Base-by-base conservation (phyloP, 1,140 invertebrate genomes). In the Drosophila repletoides region DNA sequence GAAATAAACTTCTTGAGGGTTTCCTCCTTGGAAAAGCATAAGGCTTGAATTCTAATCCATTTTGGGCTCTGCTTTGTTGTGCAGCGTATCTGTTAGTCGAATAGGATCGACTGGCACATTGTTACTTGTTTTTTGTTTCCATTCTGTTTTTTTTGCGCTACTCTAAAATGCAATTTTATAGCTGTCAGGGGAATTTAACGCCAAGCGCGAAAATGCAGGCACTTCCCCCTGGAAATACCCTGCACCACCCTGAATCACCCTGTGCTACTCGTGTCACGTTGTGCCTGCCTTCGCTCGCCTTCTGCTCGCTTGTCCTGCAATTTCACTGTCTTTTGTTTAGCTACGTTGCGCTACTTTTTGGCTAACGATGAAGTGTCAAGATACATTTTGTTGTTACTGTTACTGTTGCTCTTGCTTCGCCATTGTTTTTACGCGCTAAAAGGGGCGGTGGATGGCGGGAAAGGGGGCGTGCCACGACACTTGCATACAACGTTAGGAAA, bases 151-250 rank as follows among this genome's bases (percentile, higher is more conserved):
- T 33, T 33, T 21, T 46, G 33, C 46, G 46, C 79, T 86, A 70
- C 80, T 84, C 81, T 84, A 86, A 84, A 84, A 84, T 84, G 80
- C 80, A 84, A 84, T 84, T 84, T 84, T 84, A 84, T 84, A 84
- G 80, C 80, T 84, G 80, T 84, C 80, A 84, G 46, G 80, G 80
- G 80, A 84, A 84, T 86, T 84, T 84, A 84, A 86, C 80, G 80
- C 80, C 80, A 84, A 84, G 80, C 80, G 80, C 80, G 80, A 84
- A 86, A 84, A 84, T 86, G 80, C 81, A 80, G 72, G 49, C 76
- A 84, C 59, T 46, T 58, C 56, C 52, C 36, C 12, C n/a, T n/a
- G n/a, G n/a, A n/a, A n/a, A n/a, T 24, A 6, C 33, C 34, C 4
- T 5, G 5, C 12, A 9, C 12, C 9, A 15, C 5, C 2, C 19